phyloP scores from a whole-genome alignment of 2,113 vertebrate genomes.

The Amia ocellicauda region DNA sequence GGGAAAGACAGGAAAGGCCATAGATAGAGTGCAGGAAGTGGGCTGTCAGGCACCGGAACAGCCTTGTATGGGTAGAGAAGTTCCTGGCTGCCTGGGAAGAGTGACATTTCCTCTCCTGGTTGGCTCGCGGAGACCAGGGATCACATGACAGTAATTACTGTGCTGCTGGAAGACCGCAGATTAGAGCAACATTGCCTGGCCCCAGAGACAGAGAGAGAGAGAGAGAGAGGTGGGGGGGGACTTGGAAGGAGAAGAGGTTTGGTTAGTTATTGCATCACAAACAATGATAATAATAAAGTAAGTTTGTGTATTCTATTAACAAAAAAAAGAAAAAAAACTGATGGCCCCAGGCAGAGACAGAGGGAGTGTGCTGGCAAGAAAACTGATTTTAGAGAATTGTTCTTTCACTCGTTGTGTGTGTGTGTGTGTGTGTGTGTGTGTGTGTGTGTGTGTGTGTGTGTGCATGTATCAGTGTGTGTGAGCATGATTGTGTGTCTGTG shows the following conservation, averaged over 20 bases:
- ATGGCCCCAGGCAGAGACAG: background rate
- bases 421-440: too few relatives aligned
- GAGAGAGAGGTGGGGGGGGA: conserved; percentile 19
- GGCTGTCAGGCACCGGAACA: conserved; percentile 68
- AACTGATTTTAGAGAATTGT: too few relatives aligned
- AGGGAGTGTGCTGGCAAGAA: conserved; percentile 22
- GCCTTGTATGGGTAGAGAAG: conserved; percentile 71
- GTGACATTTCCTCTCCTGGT: conserved; percentile 66
- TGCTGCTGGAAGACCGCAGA: conserved; percentile 41
- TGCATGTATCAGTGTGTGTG: background rate
- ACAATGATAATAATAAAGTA: background rate
- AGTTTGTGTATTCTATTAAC: background rate
- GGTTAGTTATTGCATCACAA: background rate
- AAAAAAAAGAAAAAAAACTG: background rate
- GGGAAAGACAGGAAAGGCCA: conserved; percentile 67
- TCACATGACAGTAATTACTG: conserved; percentile 52
- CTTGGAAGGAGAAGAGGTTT: conserved; percentile 14
- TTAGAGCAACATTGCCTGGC: background rate
- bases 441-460: conserved; percentile 4
- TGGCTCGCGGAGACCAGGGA: conserved; percentile 59
- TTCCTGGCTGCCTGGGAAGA: conserved; percentile 62
- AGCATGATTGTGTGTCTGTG: background rate
- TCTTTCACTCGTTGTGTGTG: too few relatives aligned
- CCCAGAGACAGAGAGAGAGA: background rate
- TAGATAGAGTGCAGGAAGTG: conserved; percentile 76